Base-by-base conservation (phyloP, 2,888 invertebrate genomes). In the Diogma glabrata region DNA sequence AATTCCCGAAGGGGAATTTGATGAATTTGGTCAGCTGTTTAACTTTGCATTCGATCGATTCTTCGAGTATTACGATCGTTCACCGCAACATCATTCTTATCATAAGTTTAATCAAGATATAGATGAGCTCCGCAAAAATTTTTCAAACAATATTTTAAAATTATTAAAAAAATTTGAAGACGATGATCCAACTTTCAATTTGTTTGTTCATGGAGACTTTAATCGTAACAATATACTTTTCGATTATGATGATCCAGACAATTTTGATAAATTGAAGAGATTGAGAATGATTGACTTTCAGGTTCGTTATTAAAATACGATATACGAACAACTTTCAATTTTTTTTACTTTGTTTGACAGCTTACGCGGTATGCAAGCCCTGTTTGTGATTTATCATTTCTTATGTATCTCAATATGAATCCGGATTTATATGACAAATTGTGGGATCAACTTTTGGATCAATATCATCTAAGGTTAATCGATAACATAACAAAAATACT, bases 141-240 rank as follows among this genome's bases (percentile, higher is more conserved):
- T 63, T 53, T 63, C 61, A 47, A 51, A 51, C 0, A 55, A 60
- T n/a, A 69, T 69, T 3, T 55, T 59, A 10, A 48, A 54, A 9
- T 54, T 69, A 8, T 36, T 69, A 50, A 65, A 70, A 50, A 56
- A 52, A 6, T 57, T 69, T 48, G 61, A 65, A 50, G 49, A 59
- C 38, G 53, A 57, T 23, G 67, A 69, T 52, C 53, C 53, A 7
- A 45, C 56, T 4, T 69, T 67, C 54, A 60, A 59, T 6, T 63
- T 63, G 2, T 62, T 69, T 20, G 54, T 65, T 9, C 69, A 69
- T 53, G 69, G 69, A 12, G 69, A 70, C 49, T 69, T 61, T 52
- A 69, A 69, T 59, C 61, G 70, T 3, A 69, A 70, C 57, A 69
- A 69, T 58, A 67, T 69, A 3, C 56, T 69, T 24, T 69, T 68